Evolutionary conservation across 2,113 vertebrate species (phyloP).

Genomic region (Eulacestoma nigropectus): DNA sequence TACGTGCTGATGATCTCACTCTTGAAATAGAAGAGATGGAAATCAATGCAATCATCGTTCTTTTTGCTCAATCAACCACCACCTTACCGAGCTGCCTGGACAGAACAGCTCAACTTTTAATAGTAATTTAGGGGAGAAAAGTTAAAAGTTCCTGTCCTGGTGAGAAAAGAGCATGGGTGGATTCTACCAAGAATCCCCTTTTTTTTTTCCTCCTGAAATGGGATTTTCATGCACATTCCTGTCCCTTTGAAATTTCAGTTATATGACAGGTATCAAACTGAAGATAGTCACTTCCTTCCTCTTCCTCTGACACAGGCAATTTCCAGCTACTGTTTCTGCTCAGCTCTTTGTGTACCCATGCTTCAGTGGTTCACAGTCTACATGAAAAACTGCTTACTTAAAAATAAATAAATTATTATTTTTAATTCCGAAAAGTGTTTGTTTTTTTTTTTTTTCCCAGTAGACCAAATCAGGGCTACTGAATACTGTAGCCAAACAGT

Average conservation of each 20-base stretch:
- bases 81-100: neutral
- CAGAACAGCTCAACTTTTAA: conserved; percentile 10
- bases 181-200: neutral
- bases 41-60: conserved; percentile 24
- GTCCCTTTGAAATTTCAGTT: neutral
- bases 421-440: neutral
- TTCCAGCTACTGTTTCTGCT: neutral
- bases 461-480: neutral
- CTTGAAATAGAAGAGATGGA: conserved; percentile 7
- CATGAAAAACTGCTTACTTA: neutral
- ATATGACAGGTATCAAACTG: neutral
- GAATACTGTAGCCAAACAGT: neutral
- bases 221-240: neutral
- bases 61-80: conserved; percentile 19
- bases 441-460: neutral
- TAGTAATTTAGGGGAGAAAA: neutral
- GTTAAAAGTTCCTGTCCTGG: neutral
- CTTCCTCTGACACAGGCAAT: neutral
- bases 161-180: neutral
- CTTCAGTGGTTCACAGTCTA: neutral
- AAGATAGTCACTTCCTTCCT: neutral
- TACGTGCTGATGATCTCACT: neutral
- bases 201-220: neutral
- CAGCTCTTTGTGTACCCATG: neutral
- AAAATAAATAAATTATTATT: neutral